Conservation (phyloP, 2,113 vertebrate species). For the Porphyrio hochstetteri region DNA sequence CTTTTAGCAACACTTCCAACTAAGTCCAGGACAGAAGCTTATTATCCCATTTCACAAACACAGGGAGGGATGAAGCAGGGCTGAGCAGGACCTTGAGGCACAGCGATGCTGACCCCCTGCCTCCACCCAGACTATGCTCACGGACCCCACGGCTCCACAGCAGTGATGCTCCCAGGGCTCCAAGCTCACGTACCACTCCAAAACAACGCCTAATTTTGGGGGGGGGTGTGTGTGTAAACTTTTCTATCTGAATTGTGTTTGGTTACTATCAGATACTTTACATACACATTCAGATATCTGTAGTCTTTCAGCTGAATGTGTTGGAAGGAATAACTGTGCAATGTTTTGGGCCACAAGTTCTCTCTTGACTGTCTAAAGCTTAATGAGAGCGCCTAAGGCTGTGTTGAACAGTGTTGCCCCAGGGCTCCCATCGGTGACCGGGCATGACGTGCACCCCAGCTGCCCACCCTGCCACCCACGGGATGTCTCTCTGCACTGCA, state of each 20-base stretch:
- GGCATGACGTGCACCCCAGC: fast-evolving
- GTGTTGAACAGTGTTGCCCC: neutral
- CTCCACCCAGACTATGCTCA: neutral
- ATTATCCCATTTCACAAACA: neutral
- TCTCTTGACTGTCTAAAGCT: neutral
- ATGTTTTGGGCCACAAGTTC: neutral
- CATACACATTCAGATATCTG: neutral
- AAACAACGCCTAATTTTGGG: fast-evolving
- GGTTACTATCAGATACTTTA: neutral
- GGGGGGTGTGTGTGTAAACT: neutral
- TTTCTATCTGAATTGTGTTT: neutral
- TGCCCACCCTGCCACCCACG: neutral
- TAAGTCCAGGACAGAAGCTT: neutral
- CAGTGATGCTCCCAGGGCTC: neutral
- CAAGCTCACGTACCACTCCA: neutral
- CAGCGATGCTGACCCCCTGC: neutral
- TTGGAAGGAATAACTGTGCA: neutral
- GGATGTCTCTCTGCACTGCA: neutral
- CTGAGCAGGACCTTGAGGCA: neutral
- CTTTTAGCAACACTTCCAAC: neutral
- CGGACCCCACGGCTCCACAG: fast-evolving
- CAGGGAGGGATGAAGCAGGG: neutral
- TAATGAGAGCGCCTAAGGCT: neutral
- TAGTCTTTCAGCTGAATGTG: neutral
- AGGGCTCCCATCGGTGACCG: fast-evolving